A percentile compares a stretch with the other conserved stretches of the same genome.
Evolutionary conservation across 2,888 invertebrate species (phyloP).

Genomic region (Acleris sparsana): DNA sequence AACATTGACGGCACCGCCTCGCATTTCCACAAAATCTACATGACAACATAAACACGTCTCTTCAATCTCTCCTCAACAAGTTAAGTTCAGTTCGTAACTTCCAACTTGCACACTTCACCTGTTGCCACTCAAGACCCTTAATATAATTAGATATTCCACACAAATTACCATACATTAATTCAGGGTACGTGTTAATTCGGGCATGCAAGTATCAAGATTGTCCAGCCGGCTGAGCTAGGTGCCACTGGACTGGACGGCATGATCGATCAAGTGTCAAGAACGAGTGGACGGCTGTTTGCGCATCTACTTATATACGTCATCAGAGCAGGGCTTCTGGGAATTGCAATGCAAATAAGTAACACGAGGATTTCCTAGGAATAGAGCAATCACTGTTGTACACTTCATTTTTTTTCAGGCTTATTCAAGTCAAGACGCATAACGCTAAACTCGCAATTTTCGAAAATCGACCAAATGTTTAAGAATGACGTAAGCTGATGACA

Average conservation of each 20-base stretch:
- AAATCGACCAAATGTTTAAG: too few species aligned
- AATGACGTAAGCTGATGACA: too few species aligned
- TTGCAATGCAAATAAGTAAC: too few species aligned
- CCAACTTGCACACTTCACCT: slow-evolving; percentile 59
- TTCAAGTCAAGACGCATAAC: too few species aligned
- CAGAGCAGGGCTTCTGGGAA: too few species aligned
- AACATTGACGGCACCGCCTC: not conserved
- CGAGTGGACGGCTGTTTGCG: slow-evolving; percentile 10
- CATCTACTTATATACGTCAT: too few species aligned
- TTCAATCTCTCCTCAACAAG: slow-evolving; percentile 9
- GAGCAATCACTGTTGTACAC: too few species aligned
- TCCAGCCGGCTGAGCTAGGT: slow-evolving; percentile 8
- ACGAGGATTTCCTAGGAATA: too few species aligned
- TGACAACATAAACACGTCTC: slow-evolving; percentile 10
- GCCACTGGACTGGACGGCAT: slow-evolving; percentile 38
- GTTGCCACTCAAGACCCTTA: slow-evolving; percentile 48
- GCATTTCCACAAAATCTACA: slow-evolving; percentile 5
- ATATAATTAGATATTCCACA: slow-evolving; percentile 22
- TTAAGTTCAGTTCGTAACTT: slow-evolving; percentile 28
- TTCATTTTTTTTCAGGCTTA: too few species aligned
- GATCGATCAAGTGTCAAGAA: slow-evolving; percentile 29
- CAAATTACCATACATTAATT: slow-evolving; percentile 25
- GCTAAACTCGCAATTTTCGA: too few species aligned
- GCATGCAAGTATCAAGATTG: slow-evolving; percentile 22
- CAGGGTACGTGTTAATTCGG: slow-evolving; percentile 21